phyloP scores from a whole-genome alignment of 1,140 invertebrate genomes.

The Hylyphantes graminicola region DNA sequence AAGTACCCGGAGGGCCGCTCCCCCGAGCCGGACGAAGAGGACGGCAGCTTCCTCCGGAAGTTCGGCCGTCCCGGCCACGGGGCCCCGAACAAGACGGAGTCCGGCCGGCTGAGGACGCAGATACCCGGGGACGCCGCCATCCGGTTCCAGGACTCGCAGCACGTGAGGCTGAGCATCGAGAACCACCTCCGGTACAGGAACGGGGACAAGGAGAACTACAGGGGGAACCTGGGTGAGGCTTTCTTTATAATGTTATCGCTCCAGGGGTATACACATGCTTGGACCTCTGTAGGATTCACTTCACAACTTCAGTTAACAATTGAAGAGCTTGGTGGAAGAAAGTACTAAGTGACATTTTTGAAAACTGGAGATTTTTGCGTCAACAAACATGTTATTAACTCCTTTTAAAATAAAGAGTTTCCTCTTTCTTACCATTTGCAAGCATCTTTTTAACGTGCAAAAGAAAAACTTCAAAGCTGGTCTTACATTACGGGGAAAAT shows the following conservation, averaged over 20 bases:
- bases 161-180: constrained; percentile 61
- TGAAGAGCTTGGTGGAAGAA: too few species aligned
- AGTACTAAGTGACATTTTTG: too few species aligned
- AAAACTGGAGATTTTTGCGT: too few species aligned
- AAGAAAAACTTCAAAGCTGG: too few species aligned
- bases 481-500: too few species aligned
- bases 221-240: constrained; percentile 49
- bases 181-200: constrained; percentile 61
- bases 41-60: constrained; percentile 39
- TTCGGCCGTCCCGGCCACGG: constrained; percentile 62
- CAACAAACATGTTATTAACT: too few species aligned
- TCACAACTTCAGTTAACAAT: too few species aligned
- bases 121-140: constrained; percentile 60
- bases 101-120: constrained; percentile 55
- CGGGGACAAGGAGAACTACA: constrained; percentile 60
- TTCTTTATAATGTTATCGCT: neutral
- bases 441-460: too few species aligned
- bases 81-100: constrained; percentile 61
- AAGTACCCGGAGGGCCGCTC: constrained; percentile 29
- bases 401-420: too few species aligned
- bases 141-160: constrained; percentile 61
- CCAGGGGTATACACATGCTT: neutral
- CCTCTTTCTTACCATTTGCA: too few species aligned
- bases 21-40: neutral
- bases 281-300: neutral